Evolutionary conservation across 2,113 vertebrate genomes (phyloP).

Genomic region (Oenanthe melanoleuca): DNA sequence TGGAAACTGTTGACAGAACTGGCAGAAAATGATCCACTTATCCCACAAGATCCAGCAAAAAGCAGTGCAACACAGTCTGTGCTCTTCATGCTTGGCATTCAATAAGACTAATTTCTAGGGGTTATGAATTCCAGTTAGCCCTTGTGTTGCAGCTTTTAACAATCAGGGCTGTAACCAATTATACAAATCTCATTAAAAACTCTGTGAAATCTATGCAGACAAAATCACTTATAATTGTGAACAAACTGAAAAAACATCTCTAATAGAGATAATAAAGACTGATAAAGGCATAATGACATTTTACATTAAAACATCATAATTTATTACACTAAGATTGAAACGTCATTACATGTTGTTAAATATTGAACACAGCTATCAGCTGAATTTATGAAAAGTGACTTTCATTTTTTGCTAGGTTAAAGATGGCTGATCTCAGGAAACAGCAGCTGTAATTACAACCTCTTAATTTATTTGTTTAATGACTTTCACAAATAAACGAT

Average conservation of each 20-base stretch:
- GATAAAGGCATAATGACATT: background rate
- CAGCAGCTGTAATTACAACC: background rate
- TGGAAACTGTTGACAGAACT: conserved; percentile 32
- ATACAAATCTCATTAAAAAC: background rate
- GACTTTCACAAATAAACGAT: background rate
- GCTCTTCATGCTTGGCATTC: background rate
- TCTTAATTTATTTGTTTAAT: background rate
- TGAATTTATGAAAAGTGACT: background rate
- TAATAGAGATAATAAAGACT: background rate
- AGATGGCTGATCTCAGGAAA: background rate
- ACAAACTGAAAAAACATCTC: background rate
- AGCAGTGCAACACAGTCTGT: background rate
- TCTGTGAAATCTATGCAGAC: background rate
- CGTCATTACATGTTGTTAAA: background rate
- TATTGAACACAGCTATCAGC: background rate
- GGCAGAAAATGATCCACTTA: conserved; percentile 1
- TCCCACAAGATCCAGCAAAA: background rate
- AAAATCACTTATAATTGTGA: background rate
- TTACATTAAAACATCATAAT: background rate
- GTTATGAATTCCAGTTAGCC: background rate
- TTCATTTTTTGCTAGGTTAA: background rate
- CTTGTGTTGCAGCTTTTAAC: background rate
- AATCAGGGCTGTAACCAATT: background rate
- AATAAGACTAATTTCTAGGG: background rate
- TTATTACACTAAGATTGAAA: background rate